Evolutionary conservation across 2,888 invertebrate genomes (phyloP), one percentile per base, ranked within the genome.

Genomic region (Cataglyphis rosenhaueri): DNA sequence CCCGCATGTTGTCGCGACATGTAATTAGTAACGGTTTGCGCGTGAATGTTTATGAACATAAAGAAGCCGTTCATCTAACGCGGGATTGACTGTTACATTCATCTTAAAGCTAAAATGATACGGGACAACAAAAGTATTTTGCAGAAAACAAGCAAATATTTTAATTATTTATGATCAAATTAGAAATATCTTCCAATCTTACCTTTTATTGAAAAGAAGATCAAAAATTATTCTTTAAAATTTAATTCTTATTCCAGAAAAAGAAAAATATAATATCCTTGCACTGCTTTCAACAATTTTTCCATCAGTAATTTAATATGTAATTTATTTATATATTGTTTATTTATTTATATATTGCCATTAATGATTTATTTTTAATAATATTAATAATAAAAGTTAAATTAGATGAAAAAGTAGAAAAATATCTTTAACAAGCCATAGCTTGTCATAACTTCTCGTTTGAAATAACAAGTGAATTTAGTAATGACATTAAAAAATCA

Each of bases 1-100:
- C 92, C 91, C 92, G 92, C 91, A 92, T 92, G 82, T 86, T 76
- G 82, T 52, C 81, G 83, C 83, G 81, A 83, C 82, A 74, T 82
- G 84, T 79, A 84, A 87, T 89, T 84, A 85, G 82, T 82, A 62
- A 52, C 81, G 65, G 79, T 81, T 68, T 84, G 73, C 65, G 32
- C 61, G 66, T 61, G 48, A 48, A 64, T 62, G 29, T 82, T 76
- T 64, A 76, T 61, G 57, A 65, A 85, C 55, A 62, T 44, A 74
- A 78, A 84, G 78, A 70, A 79, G 59, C 25, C 78, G 78, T 79
- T 79, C 78, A 79, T 79, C 59, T 68, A 70, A 78, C 44, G 21
- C 35, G 59, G 48, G 44, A 79, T 70, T 57, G 55, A 48, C 41
- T 68, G 68, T 78, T 78, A 78, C 59, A 15, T 57, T 68, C 4